These are phyloP conservation scores for Gila orcuttii DNA, from an alignment of 2,113 vertebrate species.

Conservation along the genomic window DNA sequence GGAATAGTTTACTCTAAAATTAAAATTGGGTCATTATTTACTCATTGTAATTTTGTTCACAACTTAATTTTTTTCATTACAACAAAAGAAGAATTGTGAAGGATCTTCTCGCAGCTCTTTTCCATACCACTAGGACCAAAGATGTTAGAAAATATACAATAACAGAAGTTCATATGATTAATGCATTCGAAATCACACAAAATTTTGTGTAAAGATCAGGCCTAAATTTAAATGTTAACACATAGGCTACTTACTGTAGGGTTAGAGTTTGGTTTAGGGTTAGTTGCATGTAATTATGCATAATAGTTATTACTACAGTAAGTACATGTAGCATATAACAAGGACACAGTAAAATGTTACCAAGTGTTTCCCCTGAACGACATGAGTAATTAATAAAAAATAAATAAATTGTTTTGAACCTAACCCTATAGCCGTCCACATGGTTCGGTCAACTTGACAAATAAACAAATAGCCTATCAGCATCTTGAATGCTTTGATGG, in stretches of 20 bases:
- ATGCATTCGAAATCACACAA: no score
- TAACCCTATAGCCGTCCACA: neutral
- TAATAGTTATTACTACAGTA: no score
- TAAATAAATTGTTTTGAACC: neutral
- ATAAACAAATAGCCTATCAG: neutral
- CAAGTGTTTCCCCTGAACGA: no score
- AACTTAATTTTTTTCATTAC: neutral
- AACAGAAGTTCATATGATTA: no score
- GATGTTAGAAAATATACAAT: no score
- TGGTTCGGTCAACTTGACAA: neutral
- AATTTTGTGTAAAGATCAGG: no score
- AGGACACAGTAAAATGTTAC: no score
- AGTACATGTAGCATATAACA: no score
- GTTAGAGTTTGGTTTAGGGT: no score
- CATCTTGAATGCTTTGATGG: neutral
- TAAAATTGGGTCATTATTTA: neutral
- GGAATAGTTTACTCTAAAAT: neutral
- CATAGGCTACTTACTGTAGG: no score
- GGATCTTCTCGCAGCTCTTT: neutral
- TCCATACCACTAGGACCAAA: neutral
- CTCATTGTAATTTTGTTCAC: neutral
- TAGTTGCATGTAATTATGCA: no score
- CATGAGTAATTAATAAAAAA: neutral
- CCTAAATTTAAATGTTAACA: no score
- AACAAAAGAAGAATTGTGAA: neutral